Evolutionary conservation across 1,140 invertebrate genomes (phyloP).

Genomic region (Zaprionus ornatus): DNA sequence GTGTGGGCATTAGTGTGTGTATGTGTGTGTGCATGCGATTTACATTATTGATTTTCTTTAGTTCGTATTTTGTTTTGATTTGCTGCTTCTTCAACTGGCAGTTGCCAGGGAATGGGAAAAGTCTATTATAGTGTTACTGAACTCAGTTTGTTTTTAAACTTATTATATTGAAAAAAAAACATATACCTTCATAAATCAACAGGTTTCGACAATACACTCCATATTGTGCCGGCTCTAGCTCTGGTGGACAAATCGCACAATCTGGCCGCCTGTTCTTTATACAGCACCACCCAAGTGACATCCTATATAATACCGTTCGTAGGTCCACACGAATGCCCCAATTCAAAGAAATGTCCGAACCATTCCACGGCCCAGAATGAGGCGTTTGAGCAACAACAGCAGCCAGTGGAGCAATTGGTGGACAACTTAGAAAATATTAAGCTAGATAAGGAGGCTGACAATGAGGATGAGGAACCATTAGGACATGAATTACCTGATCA

Average conservation of each 20-base stretch:
- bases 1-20: slow-evolving; percentile 26
- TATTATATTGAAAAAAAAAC: background rate
- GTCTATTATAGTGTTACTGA: slow-evolving; percentile 38
- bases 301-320: slow-evolving; percentile 83
- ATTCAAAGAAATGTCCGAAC: slow-evolving; percentile 81
- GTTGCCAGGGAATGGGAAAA: background rate
- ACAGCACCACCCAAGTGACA: slow-evolving; percentile 76
- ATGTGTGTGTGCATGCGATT: slow-evolving; percentile 22
- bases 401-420: slow-evolving; percentile 37
- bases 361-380: slow-evolving; percentile 42
- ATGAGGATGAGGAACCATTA: slow-evolving; percentile 50
- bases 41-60: slow-evolving; percentile 75
- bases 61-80: slow-evolving; percentile 63
- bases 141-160: slow-evolving; percentile 1
- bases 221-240: slow-evolving; percentile 79
- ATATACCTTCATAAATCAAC: slow-evolving; percentile 43
- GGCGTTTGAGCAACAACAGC: slow-evolving; percentile 6
- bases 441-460: slow-evolving; percentile 28
- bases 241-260: slow-evolving; percentile 64
- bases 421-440: slow-evolving; percentile 44
- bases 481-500: slow-evolving; percentile 70
- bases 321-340: slow-evolving; percentile 82
- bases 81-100: slow-evolving; percentile 26
- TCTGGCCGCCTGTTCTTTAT: slow-evolving; percentile 55
- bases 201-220: slow-evolving; percentile 83